Percentiles rank a stretch among this genome's conserved stretches.
phyloP scores from a whole-genome alignment of 2,797 vertebrate genomes.

The Spheniscus humboldti region DNA sequence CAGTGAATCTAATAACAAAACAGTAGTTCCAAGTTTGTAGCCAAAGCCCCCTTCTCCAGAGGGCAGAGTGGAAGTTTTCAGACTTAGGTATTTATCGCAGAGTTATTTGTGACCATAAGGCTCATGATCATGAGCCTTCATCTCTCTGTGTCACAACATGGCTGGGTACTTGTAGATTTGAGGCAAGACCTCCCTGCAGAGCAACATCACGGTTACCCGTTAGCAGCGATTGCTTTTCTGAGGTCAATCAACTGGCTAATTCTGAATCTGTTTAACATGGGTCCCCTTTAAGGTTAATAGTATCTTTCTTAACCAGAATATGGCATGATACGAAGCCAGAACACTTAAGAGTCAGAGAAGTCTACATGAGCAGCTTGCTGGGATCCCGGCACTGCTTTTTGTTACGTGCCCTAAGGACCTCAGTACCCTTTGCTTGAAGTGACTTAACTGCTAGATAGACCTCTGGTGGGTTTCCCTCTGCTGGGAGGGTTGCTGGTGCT shows the following conservation, averaged over 20 bases:
- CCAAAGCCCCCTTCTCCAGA: not conserved
- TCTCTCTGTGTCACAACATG: not conserved
- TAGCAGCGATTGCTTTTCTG: not conserved
- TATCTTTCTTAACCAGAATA: not conserved
- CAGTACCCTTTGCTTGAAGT: not conserved
- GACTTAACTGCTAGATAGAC: not conserved
- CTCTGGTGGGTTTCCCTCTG: not conserved
- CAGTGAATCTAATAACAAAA: not conserved
- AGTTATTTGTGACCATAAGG: not conserved
- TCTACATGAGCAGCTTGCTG: not conserved
- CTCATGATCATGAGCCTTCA: not conserved
- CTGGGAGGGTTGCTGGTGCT: not conserved
- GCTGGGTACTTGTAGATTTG: not conserved
- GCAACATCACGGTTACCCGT: fast-evolving
- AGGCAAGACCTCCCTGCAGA: not conserved
- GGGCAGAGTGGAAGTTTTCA: not conserved
- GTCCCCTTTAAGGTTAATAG: not conserved
- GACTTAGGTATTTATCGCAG: not conserved
- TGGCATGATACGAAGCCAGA: not conserved
- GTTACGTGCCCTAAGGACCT: not conserved
- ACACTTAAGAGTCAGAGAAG: not conserved
- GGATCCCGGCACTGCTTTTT: not conserved
- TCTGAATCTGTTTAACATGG: not conserved
- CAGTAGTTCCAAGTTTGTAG: not conserved
- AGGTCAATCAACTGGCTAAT: not conserved